Evolutionary conservation across 92 coral and sea anemone genomes (phyloP), one percentile per base, ranked within the genome.

Genomic region (Muricea muricata): DNA sequence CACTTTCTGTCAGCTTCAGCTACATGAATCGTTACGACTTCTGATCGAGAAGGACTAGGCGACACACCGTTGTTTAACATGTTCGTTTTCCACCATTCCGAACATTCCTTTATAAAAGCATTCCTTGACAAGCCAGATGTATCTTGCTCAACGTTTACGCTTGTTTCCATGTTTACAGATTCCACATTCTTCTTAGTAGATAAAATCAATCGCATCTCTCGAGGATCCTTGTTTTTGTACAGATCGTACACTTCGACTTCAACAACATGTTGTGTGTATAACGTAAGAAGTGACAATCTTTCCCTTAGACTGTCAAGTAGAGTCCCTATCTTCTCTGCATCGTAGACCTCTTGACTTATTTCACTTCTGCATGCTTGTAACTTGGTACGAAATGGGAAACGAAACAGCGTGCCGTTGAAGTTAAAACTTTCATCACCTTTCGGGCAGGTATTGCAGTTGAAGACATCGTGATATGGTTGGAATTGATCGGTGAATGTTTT

Each of bases 321-420:
- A 20, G 33, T 46, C 65, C 74, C 74, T 40, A 92, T 88, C 11
- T 89, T 88, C 28, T 56, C 45, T 65, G 58, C 67, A 58, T 17
- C 50, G 78, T 92, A 92, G 66, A 86, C 75, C 75, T 89, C 88
- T 12, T 84, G 89, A 48, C 91, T 55, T 57, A 92, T 92, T 83
- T 83, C 82, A 34, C 93, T 86, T 21, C 73, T 65, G 74, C 66
- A 84, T 14, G 98, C 98, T 81, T 92, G 94, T 32, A 77, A 84
- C 91, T 85, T 83, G 18, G 89, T 89, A n/a, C 95, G 95, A 65
- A 92, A 89, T 7, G 93, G 89, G 60, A 92, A 92, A 33, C 95
- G 69, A 61, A 92, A 92, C 24, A 92, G 76, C 17, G 95, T 92
- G 30, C 95, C 95, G 42, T 83, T 23, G 37, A 82, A 92, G 73